Evolutionary conservation across 2,797 vertebrate genomes (phyloP).

Genomic region (Enteromius treurensis): DNA sequence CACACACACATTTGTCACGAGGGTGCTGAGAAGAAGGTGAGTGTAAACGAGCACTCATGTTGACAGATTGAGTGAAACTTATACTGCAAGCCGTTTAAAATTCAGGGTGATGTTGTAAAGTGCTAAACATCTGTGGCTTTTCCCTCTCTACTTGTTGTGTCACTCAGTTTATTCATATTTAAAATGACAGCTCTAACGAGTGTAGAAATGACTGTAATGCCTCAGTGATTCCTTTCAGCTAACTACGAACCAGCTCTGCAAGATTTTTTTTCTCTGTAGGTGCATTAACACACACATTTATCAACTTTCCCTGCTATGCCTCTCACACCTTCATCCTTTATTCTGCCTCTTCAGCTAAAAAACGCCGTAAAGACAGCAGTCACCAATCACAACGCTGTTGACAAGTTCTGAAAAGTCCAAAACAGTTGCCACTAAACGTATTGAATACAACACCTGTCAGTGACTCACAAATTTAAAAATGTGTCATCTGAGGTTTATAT

Average conservation of each 20-base stretch:
- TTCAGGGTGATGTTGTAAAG: constrained; percentile 12
- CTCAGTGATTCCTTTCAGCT: not conserved
- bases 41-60: not conserved
- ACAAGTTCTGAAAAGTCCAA: not conserved
- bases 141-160: not conserved
- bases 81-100: not conserved
- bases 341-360: constrained; percentile 32
- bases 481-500: constrained; percentile 1
- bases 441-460: not conserved
- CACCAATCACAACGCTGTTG: constrained; percentile 3
- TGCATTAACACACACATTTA: not conserved
- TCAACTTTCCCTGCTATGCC: not conserved
- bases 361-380: constrained; percentile 8
- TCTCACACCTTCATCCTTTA: not conserved
- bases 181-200: not conserved
- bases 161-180: not conserved
- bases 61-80: not conserved
- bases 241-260: constrained; percentile 8
- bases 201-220: constrained; percentile 5
- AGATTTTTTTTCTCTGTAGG: not conserved
- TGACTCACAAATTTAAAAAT: constrained; percentile 2
- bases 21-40: constrained; percentile 86
- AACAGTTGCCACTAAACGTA: not conserved
- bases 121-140: constrained; percentile 9
- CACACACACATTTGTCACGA: constrained; percentile 77